Percentiles rank a stretch among this genome's conserved stretches.
Evolutionary conservation across 2,113 vertebrate species (phyloP).

Genomic region (Chloroceryle aenea): DNA sequence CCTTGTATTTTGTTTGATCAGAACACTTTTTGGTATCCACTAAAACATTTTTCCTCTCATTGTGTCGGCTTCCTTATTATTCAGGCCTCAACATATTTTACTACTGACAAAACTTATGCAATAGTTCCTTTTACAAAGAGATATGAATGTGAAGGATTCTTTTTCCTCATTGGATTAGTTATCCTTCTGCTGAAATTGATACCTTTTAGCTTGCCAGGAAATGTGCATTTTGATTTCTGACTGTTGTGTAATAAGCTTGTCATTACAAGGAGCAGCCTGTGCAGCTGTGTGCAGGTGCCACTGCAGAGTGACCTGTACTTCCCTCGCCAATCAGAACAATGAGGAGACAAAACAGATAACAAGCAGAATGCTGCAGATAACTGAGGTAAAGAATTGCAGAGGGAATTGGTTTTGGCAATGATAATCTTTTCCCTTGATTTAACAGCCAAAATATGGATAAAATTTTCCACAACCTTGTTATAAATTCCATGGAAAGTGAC

Average conservation of each 20-base stretch:
- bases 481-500: constrained; percentile 68
- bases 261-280: constrained; percentile 23
- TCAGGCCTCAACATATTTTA: constrained; percentile 1
- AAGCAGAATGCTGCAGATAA: constrained; percentile 63
- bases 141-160: background rate
- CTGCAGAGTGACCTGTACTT: constrained; percentile 57
- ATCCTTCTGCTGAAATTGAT: constrained; percentile 28
- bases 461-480: constrained; percentile 72
- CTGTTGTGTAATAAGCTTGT: constrained; percentile 38
- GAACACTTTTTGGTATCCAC: background rate
- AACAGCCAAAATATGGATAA: constrained; percentile 65
- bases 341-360: constrained; percentile 57
- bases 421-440: constrained; percentile 48
- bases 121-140: background rate
- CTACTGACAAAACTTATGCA: background rate
- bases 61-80: background rate
- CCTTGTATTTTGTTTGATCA: background rate
- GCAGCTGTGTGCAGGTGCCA: constrained; percentile 49
- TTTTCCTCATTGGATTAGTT: background rate
- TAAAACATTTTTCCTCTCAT: background rate
- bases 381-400: constrained; percentile 42
- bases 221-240: background rate
- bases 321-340: constrained; percentile 68
- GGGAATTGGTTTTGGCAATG: constrained; percentile 70
- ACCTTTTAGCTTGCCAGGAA: constrained; percentile 65